Percentiles rank a stretch among this genome's conserved stretches.
Conservation (phyloP, 2,888 invertebrate genomes). For the Crioceris asparagi region DNA sequence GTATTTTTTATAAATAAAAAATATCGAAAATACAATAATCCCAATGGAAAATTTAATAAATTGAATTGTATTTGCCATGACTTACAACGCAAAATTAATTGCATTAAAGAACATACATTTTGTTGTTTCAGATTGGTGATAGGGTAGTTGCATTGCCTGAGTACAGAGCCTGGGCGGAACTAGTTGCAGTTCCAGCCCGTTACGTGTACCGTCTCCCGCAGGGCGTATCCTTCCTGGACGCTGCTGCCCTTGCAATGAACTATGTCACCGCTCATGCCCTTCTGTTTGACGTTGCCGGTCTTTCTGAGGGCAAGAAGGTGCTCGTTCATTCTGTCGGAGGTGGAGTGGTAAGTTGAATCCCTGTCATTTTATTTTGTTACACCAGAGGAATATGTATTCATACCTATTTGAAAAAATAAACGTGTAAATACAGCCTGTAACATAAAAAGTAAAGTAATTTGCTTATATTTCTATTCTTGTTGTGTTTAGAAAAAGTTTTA, state of each 20-base stretch:
- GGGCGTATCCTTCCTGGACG: slow-evolving; percentile 66
- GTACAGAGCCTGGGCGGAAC: slow-evolving; percentile 78
- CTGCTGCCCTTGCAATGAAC: slow-evolving; percentile 75
- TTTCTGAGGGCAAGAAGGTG: slow-evolving; percentile 68
- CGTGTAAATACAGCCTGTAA: too few species aligned
- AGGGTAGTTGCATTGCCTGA: slow-evolving; percentile 77
- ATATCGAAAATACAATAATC: too few species aligned
- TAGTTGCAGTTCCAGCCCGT: slow-evolving; percentile 68
- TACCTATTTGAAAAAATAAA: too few species aligned
- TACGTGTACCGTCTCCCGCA: slow-evolving; percentile 69
- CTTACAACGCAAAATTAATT: too few species aligned
- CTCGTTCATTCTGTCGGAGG: slow-evolving; percentile 80
- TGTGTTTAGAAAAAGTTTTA: too few species aligned
- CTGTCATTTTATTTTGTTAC: not conserved
- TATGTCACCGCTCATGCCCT: slow-evolving; percentile 78
- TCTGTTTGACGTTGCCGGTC: slow-evolving; percentile 72
- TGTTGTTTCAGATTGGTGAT: slow-evolving; percentile 56
- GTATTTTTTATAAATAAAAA: too few species aligned
- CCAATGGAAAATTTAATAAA: too few species aligned
- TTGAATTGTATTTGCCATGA: too few species aligned
- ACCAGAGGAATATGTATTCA: too few species aligned
- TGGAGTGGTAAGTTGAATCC: slow-evolving; percentile 59
- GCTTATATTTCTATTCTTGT: too few species aligned
- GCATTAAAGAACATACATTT: too few species aligned
- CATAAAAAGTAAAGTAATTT: too few species aligned